phyloP scores from a whole-genome alignment of 2,888 invertebrate genomes.

The Tipula vernalis region DNA sequence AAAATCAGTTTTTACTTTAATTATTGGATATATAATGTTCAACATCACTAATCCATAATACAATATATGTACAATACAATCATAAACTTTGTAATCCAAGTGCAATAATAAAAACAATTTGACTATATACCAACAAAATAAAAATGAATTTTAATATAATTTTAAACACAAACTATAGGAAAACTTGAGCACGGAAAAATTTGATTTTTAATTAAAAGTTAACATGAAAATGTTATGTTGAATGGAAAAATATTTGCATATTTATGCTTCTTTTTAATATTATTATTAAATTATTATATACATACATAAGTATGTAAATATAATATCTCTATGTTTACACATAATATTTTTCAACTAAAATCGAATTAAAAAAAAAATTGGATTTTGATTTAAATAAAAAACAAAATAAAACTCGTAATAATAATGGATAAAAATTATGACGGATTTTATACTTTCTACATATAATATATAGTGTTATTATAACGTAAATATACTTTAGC shows the following conservation, averaged over 20 bases:
- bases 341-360: not conserved
- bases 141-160: too few relatives aligned
- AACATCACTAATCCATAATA: too few relatives aligned
- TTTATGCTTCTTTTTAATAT: not conserved
- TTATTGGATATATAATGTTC: too few relatives aligned
- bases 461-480: not conserved
- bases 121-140: too few relatives aligned
- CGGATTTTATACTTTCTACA: not conserved
- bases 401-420: not conserved
- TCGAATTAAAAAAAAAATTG: not conserved
- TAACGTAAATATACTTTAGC: not conserved
- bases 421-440: not conserved
- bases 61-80: too few relatives aligned
- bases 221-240: not conserved
- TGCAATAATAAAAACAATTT: too few relatives aligned
- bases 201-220: not conserved
- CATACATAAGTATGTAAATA: not conserved
- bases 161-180: not conserved
- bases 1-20: too few relatives aligned
- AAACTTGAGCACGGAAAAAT: not conserved
- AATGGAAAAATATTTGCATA: not conserved
- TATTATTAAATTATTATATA: not conserved
- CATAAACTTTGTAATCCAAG: too few relatives aligned
- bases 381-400: too few relatives aligned
- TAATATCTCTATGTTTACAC: not conserved